Evolutionary conservation across 2,888 invertebrate species (phyloP).

Genomic region (Hoplodrina blanda): DNA sequence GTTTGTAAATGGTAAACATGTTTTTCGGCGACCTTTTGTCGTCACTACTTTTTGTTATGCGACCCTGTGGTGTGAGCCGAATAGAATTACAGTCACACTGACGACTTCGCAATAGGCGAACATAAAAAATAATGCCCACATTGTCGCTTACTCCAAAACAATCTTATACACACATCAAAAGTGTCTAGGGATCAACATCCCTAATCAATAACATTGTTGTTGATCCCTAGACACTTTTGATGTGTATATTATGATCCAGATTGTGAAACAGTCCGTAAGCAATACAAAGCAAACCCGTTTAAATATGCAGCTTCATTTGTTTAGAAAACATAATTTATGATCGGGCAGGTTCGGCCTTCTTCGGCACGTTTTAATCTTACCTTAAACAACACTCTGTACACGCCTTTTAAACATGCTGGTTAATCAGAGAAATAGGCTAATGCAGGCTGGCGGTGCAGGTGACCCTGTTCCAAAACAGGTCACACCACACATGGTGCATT

Average conservation of each 20-base stretch:
- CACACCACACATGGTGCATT: slow-evolving; percentile 50
- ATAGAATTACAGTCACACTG: slow-evolving; percentile 10
- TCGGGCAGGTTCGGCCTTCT: slow-evolving; percentile 24
- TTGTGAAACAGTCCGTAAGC: slow-evolving; percentile 11
- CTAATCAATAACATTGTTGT: no score
- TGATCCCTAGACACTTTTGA: no score
- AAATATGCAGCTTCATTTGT: slow-evolving; percentile 26
- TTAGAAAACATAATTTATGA: slow-evolving; percentile 37
- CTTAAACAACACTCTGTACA: slow-evolving; percentile 14
- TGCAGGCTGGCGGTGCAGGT: slow-evolving; percentile 35
- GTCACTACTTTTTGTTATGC: slow-evolving; percentile 26
- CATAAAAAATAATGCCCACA: neutral
- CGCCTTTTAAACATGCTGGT: slow-evolving; percentile 36
- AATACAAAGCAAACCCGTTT: slow-evolving; percentile 11
- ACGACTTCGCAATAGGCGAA: slow-evolving; percentile 11
- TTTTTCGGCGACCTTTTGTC: slow-evolving; percentile 33
- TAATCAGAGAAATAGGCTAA: slow-evolving; percentile 55
- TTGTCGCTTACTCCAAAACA: neutral
- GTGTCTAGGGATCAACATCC: no score
- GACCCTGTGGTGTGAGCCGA: slow-evolving; percentile 2
- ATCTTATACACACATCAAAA: no score
- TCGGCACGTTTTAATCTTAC: slow-evolving; percentile 33
- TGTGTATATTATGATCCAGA: neutral
- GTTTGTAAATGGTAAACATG: slow-evolving; percentile 41
- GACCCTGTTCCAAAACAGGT: slow-evolving; percentile 62